A percentile compares a stretch with the other conserved stretches of the same genome.
Evolutionary conservation across 2,888 invertebrate species (phyloP).

Genomic region (Leucophenga montana): DNA sequence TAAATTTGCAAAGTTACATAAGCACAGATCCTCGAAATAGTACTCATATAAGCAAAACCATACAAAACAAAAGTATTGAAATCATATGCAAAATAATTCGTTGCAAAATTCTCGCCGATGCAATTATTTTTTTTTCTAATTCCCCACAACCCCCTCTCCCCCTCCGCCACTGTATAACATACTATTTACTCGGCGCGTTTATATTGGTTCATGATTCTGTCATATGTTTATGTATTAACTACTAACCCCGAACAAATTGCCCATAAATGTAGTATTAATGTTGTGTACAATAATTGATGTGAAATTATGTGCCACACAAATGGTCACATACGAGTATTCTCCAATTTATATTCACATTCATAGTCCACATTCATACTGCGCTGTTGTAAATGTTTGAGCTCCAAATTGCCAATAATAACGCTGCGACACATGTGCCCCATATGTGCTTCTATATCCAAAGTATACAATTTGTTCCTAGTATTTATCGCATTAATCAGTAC

Average conservation of each 20-base stretch:
- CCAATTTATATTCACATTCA: not conserved
- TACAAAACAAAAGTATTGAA: too few species aligned
- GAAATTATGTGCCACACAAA: not conserved
- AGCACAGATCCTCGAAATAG: too few species aligned
- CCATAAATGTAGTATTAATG: constrained; percentile 5
- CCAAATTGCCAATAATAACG: not conserved
- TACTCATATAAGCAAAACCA: too few species aligned
- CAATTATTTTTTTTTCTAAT: too few species aligned
- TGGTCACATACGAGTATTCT: not conserved
- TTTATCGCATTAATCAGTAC: constrained; percentile 8
- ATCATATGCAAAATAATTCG: too few species aligned
- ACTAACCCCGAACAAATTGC: constrained; percentile 1
- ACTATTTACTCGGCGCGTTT: too few species aligned
- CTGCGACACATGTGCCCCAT: not conserved
- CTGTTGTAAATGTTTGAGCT: not conserved
- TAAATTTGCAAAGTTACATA: too few species aligned
- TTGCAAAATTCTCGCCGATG: too few species aligned
- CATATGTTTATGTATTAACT: not conserved
- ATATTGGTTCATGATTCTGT: too few species aligned
- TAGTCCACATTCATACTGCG: not conserved
- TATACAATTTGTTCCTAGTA: not conserved
- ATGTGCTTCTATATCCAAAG: too few species aligned
- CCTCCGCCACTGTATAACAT: not conserved
- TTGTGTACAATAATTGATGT: not conserved
- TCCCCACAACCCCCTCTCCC: too few species aligned